These are phyloP conservation scores for Lasioglossum lativentre DNA, from an alignment of 2,888 invertebrate genomes.

Conservation along the genomic window DNA sequence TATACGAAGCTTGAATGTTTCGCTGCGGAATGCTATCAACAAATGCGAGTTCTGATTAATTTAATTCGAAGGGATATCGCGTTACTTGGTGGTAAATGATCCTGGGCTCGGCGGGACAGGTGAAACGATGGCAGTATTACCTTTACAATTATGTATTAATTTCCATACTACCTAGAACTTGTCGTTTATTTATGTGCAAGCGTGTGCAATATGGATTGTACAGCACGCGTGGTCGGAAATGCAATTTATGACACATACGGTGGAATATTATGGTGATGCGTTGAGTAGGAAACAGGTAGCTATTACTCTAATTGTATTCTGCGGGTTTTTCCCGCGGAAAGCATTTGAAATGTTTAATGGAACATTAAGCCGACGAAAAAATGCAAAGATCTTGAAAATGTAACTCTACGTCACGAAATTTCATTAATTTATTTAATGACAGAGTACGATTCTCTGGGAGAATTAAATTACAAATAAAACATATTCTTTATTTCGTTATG, in stretches of 20 bases:
- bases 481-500: not conserved
- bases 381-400: not conserved
- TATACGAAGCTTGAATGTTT: not conserved
- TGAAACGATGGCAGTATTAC: slow-evolving; percentile 16
- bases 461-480: not conserved
- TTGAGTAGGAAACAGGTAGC: slow-evolving; percentile 6
- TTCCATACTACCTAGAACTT: slow-evolving; percentile 5
- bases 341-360: slow-evolving; percentile 5
- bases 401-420: not conserved
- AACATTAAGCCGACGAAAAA: not conserved
- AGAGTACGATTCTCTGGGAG: not conserved
- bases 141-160: slow-evolving; percentile 37
- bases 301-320: slow-evolving; percentile 26
- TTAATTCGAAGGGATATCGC: not conserved
- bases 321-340: not conserved
- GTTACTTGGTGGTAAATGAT: slow-evolving; percentile 17
- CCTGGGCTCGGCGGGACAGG: not conserved
- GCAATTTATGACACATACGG: slow-evolving; percentile 37
- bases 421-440: not conserved
- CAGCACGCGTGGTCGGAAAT: not conserved
- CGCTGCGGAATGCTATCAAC: not conserved
- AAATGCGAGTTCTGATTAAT: not conserved
- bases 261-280: slow-evolving; percentile 6
- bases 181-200: slow-evolving; percentile 20
- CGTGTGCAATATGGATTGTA: slow-evolving; percentile 21